These are phyloP conservation scores for Austrolebias charrua DNA, from an alignment of 2,797 vertebrate genomes.

Conservation along the genomic window DNA sequence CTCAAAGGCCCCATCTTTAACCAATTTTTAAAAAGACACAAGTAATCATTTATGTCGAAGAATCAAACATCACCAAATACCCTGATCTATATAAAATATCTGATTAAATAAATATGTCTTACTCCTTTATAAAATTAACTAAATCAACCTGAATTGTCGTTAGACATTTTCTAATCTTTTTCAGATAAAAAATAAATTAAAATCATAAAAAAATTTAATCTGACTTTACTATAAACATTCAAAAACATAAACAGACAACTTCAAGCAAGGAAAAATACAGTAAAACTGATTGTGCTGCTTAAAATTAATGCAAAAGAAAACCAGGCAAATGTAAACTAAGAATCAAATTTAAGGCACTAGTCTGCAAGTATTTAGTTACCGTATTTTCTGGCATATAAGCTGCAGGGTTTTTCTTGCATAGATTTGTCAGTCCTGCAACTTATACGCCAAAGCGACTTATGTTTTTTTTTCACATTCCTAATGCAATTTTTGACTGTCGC, in stretches of 20 bases:
- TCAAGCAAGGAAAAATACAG: neutral
- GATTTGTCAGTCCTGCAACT: no score
- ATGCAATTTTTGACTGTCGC: no score
- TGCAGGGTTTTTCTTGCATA: no score
- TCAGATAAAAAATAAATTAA: neutral
- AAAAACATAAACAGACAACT: neutral
- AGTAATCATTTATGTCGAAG: neutral
- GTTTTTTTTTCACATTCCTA: no score
- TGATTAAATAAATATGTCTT: neutral
- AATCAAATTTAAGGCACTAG: slow-evolving; percentile 44
- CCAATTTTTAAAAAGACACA: neutral
- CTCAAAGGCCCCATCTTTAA: neutral
- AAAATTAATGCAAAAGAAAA: neutral
- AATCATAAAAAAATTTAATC: neutral
- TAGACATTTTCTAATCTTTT: neutral
- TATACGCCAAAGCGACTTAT: no score
- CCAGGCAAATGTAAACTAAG: slow-evolving; percentile 36
- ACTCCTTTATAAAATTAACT: neutral
- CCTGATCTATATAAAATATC: no score
- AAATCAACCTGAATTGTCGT: neutral
- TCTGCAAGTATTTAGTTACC: neutral
- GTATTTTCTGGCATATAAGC: no score
- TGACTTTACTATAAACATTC: neutral
- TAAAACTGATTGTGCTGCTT: neutral
- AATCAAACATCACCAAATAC: neutral